These are phyloP conservation scores for Meteorus colon DNA, from an alignment of 2,888 invertebrate species.

Conservation along the genomic window DNA sequence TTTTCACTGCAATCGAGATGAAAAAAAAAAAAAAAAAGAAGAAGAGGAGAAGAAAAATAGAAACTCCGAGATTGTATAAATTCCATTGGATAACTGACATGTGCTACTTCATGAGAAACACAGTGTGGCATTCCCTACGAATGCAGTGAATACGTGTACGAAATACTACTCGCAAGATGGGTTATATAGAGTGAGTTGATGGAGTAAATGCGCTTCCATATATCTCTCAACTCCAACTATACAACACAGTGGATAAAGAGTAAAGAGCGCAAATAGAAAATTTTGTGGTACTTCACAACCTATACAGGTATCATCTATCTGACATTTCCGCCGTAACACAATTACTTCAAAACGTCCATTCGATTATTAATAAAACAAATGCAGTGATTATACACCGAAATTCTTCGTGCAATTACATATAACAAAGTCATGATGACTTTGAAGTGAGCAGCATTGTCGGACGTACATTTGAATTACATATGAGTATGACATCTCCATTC, in stretches of 20 bases:
- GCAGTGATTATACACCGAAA: not conserved
- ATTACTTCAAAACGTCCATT: not conserved
- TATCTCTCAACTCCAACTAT: not conserved
- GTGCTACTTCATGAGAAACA: conserved; percentile 23
- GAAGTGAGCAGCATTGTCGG: not conserved
- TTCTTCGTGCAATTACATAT: not conserved
- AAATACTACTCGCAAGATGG: not conserved
- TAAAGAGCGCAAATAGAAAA: not conserved
- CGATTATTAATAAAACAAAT: not conserved
- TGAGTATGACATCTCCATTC: conserved; percentile 10
- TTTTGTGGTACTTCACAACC: not conserved
- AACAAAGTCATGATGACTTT: not conserved
- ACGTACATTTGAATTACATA: not conserved
- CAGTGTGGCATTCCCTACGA: not conserved
- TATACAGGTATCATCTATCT: not conserved
- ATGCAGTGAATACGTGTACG: conserved; percentile 25
- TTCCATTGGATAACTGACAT: conserved; percentile 12
- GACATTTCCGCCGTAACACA: not conserved
- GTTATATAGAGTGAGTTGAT: not conserved
- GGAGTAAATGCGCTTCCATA: not conserved
- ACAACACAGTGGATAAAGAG: not conserved
- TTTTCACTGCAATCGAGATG: not conserved
- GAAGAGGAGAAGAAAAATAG: too few relatives aligned
- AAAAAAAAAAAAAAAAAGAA: not conserved
- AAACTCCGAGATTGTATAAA: not conserved